Percentiles rank a stretch among this genome's conserved stretches.
These are phyloP conservation scores for Nematolebias whitei DNA, from an alignment of 2,113 vertebrate species.

Conservation along the genomic window DNA sequence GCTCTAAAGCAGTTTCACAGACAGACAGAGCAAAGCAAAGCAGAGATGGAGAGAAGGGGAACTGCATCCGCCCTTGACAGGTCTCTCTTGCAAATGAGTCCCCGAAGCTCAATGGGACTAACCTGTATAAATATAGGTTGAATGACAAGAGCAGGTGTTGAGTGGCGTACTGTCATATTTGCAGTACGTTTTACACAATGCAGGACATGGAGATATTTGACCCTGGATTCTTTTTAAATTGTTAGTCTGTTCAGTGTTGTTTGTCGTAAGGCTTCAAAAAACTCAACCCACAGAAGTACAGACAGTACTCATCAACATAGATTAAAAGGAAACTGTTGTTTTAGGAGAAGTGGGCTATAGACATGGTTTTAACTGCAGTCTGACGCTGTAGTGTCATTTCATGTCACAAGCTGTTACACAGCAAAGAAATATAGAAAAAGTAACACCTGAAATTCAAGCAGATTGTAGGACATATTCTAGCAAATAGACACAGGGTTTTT, in stretches of 20 bases:
- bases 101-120: too few species aligned
- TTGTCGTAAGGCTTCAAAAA: conserved; percentile 44
- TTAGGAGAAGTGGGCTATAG: conserved; percentile 42
- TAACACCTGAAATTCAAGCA: neutral
- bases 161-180: conserved; percentile 5
- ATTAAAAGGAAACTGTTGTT: neutral
- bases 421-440: neutral
- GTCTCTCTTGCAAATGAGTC: too few species aligned
- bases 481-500: conserved; percentile 86
- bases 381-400: conserved; percentile 18
- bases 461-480: neutral
- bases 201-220: conserved; percentile 35
- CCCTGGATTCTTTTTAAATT: conserved; percentile 58
- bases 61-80: too few species aligned
- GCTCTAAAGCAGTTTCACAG: too few species aligned
- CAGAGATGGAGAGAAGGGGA: too few species aligned
- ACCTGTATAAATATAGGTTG: too few species aligned
- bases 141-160: too few species aligned
- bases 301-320: conserved; percentile 13
- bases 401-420: neutral
- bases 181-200: neutral
- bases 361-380: conserved; percentile 46
- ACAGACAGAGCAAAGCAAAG: too few species aligned
- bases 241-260: conserved; percentile 56
- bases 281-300: conserved; percentile 24